phyloP scores from a whole-genome alignment of 2,113 vertebrate species.

The Sinocyclocheilus maitianheensis region DNA sequence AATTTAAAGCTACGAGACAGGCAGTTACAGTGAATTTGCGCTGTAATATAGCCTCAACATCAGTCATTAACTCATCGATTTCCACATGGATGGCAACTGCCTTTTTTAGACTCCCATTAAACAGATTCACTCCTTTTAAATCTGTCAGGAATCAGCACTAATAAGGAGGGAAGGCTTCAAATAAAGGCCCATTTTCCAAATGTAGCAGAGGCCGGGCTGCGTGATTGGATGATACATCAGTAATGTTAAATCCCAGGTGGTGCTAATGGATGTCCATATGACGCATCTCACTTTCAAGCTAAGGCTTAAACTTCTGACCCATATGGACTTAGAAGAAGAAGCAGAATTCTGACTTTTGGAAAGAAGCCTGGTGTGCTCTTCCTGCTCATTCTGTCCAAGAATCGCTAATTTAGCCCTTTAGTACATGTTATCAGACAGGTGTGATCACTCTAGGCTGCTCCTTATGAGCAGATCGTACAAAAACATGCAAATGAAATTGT shows the following conservation, averaged over 20 bases:
- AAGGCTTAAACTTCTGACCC: conserved; percentile 32
- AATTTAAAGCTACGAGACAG: conserved; percentile 36
- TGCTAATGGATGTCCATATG: conserved; percentile 30
- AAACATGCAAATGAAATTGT: no score
- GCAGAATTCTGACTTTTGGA: not conserved
- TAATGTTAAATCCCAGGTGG: conserved; percentile 36
- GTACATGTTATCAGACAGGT: not conserved
- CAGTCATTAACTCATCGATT: conserved; percentile 39
- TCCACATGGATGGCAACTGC: conserved; percentile 26
- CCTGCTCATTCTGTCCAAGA: not conserved
- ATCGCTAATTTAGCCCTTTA: not conserved
- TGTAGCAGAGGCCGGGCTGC: not conserved
- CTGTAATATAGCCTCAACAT: conserved; percentile 32
- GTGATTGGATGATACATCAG: conserved; percentile 26
- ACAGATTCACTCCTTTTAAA: conserved; percentile 46
- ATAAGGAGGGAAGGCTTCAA: conserved; percentile 43
- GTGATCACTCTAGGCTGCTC: not conserved
- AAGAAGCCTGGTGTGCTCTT: not conserved
- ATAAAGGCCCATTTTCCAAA: conserved; percentile 7
- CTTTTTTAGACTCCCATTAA: conserved; percentile 36
- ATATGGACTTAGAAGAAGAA: conserved; percentile 11
- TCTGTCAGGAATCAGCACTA: conserved; percentile 40
- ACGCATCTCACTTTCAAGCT: conserved; percentile 28
- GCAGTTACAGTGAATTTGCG: conserved; percentile 39
- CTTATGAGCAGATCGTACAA: no score